Evolutionary conservation across 2,888 invertebrate genomes (phyloP).

Genomic region (Calliphora vomitoria): DNA sequence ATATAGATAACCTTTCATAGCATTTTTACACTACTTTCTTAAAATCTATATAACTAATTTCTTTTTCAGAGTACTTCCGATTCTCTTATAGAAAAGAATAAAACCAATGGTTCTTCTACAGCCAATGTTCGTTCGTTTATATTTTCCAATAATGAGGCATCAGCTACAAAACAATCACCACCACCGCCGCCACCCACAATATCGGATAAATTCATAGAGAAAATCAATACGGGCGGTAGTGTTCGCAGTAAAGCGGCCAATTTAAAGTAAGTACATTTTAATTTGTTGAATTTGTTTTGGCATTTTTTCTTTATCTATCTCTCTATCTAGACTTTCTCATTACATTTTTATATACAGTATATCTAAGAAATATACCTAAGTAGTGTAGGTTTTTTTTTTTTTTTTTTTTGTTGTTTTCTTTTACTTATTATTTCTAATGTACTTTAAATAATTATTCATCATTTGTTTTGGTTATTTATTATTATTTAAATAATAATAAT

Average conservation of each 20-base stretch:
- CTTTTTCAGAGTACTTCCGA: constrained; percentile 87
- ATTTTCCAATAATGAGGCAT: constrained; percentile 74
- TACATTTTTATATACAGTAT: constrained; percentile 24
- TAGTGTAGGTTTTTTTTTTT: constrained; percentile 51
- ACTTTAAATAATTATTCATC: constrained; percentile 37
- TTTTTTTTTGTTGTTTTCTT: constrained; percentile 21
- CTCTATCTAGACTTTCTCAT: constrained; percentile 41
- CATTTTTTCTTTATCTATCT: constrained; percentile 15
- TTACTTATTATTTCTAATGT: constrained; percentile 31
- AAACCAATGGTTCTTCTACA: constrained; percentile 75
- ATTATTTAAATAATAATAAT: constrained; percentile 12
- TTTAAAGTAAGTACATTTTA: constrained; percentile 81
- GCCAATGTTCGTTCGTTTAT: constrained; percentile 75
- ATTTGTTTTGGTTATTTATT: constrained; percentile 28
- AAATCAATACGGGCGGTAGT: constrained; percentile 77
- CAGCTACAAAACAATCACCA: constrained; percentile 77
- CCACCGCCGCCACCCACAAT: constrained; percentile 78
- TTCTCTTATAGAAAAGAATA: constrained; percentile 85
- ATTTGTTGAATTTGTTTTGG: background rate
- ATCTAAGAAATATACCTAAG: constrained; percentile 9
- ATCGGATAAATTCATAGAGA: constrained; percentile 77
- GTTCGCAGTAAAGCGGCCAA: constrained; percentile 83
- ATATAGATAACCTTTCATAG: too few relatives aligned
- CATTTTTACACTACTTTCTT: too few relatives aligned
- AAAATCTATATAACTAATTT: too few relatives aligned